A percentile compares a stretch with the other conserved stretches of the same genome.
Evolutionary conservation across 2,888 invertebrate genomes (phyloP).

Genomic region (Ischnus inquisitorius): DNA sequence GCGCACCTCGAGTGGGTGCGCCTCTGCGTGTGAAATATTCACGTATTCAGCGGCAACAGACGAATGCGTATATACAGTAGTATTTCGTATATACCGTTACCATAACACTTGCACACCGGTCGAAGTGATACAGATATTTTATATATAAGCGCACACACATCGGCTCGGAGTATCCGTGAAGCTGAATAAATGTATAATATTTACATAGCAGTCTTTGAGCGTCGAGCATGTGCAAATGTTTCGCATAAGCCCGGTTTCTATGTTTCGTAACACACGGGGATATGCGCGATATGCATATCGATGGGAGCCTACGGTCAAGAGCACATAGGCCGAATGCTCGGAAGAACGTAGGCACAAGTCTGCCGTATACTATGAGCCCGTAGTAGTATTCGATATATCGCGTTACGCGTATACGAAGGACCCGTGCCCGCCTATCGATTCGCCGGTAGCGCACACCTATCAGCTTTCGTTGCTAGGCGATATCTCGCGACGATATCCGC

Average conservation of each 20-base stretch:
- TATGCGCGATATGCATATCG: conserved; percentile 45
- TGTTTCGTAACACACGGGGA: conserved; percentile 45
- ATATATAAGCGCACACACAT: conserved; percentile 1
- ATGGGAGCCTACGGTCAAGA: conserved; percentile 34
- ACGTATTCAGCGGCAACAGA: conserved; percentile 68
- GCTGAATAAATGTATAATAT: conserved; percentile 54
- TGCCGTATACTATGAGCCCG: conserved; percentile 5
- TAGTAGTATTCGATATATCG: conserved; percentile 76
- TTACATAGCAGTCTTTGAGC: conserved; percentile 38
- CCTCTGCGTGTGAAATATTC: conserved; percentile 71
- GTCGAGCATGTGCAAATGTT: conserved; percentile 37
- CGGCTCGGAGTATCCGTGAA: conserved; percentile 16
- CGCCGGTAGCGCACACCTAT: conserved; percentile 77
- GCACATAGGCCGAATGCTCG: neutral
- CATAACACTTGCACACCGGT: neutral
- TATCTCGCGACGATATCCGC: conserved; percentile 79
- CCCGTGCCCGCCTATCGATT: conserved; percentile 78
- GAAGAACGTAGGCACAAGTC: neutral
- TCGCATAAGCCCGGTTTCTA: conserved; percentile 25
- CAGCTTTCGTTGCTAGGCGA: conserved; percentile 84
- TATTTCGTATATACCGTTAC: conserved; percentile 8
- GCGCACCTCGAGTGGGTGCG: conserved; percentile 65
- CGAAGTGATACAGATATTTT: neutral
- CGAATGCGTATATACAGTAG: conserved; percentile 35
- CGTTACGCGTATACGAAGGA: conserved; percentile 72